phyloP scores from a whole-genome alignment of 64 coral and sea anemone genomes.

The Montipora efflorescens region DNA sequence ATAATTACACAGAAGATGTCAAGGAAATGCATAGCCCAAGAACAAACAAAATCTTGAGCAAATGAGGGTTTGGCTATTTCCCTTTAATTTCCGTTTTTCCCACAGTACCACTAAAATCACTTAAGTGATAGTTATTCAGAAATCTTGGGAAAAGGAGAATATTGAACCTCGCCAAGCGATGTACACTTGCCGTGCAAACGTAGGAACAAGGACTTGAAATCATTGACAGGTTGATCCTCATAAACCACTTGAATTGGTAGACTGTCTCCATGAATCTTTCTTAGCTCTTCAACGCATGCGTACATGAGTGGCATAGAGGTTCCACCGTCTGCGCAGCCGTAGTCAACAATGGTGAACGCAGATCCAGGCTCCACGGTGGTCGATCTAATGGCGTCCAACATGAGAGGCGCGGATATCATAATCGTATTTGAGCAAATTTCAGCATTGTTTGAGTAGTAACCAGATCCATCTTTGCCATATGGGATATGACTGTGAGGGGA shows the following conservation, averaged over 20 bases:
- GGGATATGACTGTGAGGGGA: constrained; percentile 87
- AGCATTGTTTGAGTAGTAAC: constrained; percentile 69
- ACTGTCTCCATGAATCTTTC: constrained; percentile 68
- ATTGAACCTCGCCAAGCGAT: too few relatives aligned
- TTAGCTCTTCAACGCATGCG: constrained; percentile 63
- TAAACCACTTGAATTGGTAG: constrained; percentile 78
- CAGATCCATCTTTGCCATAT: constrained; percentile 67
- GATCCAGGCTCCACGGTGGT: constrained; percentile 11
- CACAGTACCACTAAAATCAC: too few relatives aligned
- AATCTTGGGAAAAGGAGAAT: background rate
- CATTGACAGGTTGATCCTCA: constrained; percentile 87
- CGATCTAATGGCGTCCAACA: constrained; percentile 41
- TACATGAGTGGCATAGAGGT: constrained; percentile 80
- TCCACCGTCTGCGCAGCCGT: constrained; percentile 76
- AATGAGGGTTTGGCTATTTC: too few relatives aligned
- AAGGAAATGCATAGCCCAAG: too few relatives aligned
- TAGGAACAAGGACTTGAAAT: constrained; percentile 85
- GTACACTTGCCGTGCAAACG: constrained; percentile 14
- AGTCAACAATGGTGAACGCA: constrained; percentile 67
- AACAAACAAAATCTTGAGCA: too few relatives aligned
- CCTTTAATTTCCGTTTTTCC: too few relatives aligned
- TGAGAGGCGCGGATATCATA: constrained; percentile 47
- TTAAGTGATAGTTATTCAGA: too few relatives aligned
- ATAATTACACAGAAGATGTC: too few relatives aligned
- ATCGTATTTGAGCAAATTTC: constrained; percentile 65